These are phyloP conservation scores for Guaruba guarouba DNA, from an alignment of 2,113 vertebrate genomes.

Conservation along the genomic window DNA sequence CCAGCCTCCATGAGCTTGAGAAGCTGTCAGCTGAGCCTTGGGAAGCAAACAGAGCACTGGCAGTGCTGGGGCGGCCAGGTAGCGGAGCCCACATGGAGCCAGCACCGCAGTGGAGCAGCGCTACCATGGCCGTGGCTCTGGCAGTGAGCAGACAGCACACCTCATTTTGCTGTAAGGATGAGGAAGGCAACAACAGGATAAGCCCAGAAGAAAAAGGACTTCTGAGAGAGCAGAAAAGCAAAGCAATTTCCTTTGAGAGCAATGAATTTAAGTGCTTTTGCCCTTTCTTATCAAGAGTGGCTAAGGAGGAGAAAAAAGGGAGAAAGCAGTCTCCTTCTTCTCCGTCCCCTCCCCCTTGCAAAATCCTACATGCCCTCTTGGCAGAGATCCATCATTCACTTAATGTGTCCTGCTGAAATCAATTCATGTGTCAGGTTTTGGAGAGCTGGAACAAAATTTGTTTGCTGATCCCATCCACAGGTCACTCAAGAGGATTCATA, in stretches of 20 bases:
- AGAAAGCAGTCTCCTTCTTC: conserved; percentile 34
- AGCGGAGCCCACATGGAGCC: accelerated
- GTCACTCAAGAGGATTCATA: conserved; percentile 54
- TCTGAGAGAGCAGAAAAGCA: neutral
- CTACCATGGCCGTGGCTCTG: accelerated
- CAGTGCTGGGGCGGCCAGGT: neutral
- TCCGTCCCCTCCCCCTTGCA: neutral
- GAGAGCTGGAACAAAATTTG: conserved; percentile 49
- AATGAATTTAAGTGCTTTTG: conserved; percentile 58
- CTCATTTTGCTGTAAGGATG: neutral
- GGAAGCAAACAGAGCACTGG: neutral
- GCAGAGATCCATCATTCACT: conserved; percentile 62
- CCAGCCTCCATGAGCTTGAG: neutral
- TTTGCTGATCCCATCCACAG: conserved; percentile 63
- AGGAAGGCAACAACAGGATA: neutral
- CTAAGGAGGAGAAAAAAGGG: conserved; percentile 35
- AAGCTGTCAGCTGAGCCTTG: neutral
- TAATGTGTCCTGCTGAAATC: conserved; percentile 54
- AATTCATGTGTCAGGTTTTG: conserved; percentile 54
- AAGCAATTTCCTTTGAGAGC: conserved; percentile 16
- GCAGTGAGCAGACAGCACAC: accelerated
- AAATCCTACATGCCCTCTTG: conserved; percentile 59
- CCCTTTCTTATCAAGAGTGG: conserved; percentile 2
- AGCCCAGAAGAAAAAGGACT: neutral
- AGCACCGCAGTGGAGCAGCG: accelerated